phyloP scores from a whole-genome alignment of 1,140 invertebrate species.

The Drosophila sechellia region DNA sequence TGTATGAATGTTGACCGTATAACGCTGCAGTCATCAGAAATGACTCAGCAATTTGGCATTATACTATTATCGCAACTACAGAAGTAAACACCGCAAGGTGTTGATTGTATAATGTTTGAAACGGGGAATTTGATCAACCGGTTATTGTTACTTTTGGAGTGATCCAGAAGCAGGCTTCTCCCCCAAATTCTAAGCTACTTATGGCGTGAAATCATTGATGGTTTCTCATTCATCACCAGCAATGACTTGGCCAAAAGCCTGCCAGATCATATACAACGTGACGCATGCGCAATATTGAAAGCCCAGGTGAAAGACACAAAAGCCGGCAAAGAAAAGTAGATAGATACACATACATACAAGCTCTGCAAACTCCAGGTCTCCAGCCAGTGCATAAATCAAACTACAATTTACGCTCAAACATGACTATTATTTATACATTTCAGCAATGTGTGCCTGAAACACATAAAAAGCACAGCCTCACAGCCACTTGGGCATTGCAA shows the following conservation, averaged over 20 bases:
- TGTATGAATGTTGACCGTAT: slow-evolving; percentile 38
- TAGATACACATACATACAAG: slow-evolving; percentile 6
- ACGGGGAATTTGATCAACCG: slow-evolving; percentile 24
- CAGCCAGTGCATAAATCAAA: slow-evolving; percentile 63
- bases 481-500: slow-evolving; percentile 69
- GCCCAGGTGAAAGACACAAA: slow-evolving; percentile 32
- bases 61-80: slow-evolving; percentile 14
- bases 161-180: slow-evolving; percentile 1
- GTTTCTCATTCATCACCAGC: slow-evolving; percentile 14
- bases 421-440: slow-evolving; percentile 72
- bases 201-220: slow-evolving; percentile 18
- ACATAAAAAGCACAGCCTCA: slow-evolving; percentile 36
- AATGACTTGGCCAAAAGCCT: slow-evolving; percentile 19
- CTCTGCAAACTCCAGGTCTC: slow-evolving; percentile 53
- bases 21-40: slow-evolving; percentile 37
- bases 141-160: slow-evolving; percentile 16
- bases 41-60: slow-evolving; percentile 46
- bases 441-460: slow-evolving; percentile 76
- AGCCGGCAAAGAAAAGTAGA: slow-evolving; percentile 13
- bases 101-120: slow-evolving; percentile 44
- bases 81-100: slow-evolving; percentile 45
- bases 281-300: slow-evolving; percentile 27
- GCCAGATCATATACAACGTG: slow-evolving; percentile 24
- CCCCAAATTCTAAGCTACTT: slow-evolving; percentile 21
- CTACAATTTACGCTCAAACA: slow-evolving; percentile 66